These are phyloP conservation scores for Varecia variegata DNA, from an alignment of 2,797 vertebrate species.

Conservation along the genomic window DNA sequence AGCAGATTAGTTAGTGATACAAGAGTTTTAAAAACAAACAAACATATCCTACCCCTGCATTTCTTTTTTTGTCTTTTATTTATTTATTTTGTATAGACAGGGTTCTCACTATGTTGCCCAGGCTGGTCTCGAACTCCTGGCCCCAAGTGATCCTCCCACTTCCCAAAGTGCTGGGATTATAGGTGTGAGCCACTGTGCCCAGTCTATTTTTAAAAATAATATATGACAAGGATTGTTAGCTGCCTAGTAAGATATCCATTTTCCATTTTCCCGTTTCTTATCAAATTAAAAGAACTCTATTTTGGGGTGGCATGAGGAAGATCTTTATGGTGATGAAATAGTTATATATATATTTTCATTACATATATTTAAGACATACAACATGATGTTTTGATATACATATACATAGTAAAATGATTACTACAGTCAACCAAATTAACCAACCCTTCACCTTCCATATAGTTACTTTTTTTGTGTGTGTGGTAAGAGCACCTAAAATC, in stretches of 20 bases:
- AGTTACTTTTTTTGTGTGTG: neutral
- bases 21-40: slow-evolving; percentile 18
- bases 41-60: neutral
- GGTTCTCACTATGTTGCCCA: neutral
- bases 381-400: neutral
- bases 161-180: too few species aligned
- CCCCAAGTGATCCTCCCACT: too few species aligned
- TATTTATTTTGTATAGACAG: neutral
- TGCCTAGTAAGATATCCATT: neutral
- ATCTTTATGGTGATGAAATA: neutral
- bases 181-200: too few species aligned
- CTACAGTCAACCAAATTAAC: neutral
- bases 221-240: neutral
- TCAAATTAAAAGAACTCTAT: slow-evolving; percentile 34
- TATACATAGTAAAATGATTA: neutral
- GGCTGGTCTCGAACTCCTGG: too few species aligned
- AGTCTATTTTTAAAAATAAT: slow-evolving; percentile 31
- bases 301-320: neutral
- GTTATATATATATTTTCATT: neutral
- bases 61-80: neutral
- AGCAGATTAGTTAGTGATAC: neutral
- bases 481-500: neutral
- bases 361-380: neutral
- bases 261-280: neutral
- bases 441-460: neutral